A percentile compares a stretch with the other conserved stretches of the same genome.
phyloP scores from a whole-genome alignment of 1,140 invertebrate genomes.

The Drosophila kurseongensis region DNA sequence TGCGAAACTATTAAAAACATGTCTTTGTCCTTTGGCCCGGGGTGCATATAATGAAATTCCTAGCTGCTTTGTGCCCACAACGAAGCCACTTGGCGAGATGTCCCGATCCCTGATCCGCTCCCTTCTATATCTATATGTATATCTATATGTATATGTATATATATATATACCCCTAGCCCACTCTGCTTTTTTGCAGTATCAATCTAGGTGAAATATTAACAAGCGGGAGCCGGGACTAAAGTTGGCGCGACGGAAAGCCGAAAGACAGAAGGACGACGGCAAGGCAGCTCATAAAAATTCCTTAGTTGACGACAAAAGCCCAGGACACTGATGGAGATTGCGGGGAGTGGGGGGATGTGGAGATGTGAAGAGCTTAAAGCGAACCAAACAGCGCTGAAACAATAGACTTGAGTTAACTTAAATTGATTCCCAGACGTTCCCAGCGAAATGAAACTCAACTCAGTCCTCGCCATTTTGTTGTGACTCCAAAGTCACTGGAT shows the following conservation, averaged over 20 bases:
- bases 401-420: conserved; percentile 82
- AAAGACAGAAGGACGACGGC: conserved; percentile 21
- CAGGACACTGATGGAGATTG: conserved; percentile 9
- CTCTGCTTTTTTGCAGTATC: conserved; percentile 55
- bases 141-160: not conserved
- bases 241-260: conserved; percentile 51
- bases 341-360: not conserved
- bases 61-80: conserved; percentile 46
- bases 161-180: not conserved
- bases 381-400: conserved; percentile 62
- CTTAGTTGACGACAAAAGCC: conserved; percentile 46
- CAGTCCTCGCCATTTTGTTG: conserved; percentile 49
- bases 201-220: conserved; percentile 82
- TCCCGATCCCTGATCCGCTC: conserved; percentile 1
- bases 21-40: conserved; percentile 78
- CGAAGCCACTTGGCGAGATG: conserved; percentile 50
- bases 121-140: not conserved
- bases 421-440: conserved; percentile 78
- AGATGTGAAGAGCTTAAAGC: conserved; percentile 48
- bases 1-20: conserved; percentile 80
- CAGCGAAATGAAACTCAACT: conserved; percentile 54
- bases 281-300: conserved; percentile 78
- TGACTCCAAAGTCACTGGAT: conserved; percentile 49
- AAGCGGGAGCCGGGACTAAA: conserved; percentile 57
- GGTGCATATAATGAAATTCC: conserved; percentile 79